These are phyloP conservation scores for Enteromius argenteus DNA, from an alignment of 2,797 vertebrate species.

Conservation along the genomic window DNA sequence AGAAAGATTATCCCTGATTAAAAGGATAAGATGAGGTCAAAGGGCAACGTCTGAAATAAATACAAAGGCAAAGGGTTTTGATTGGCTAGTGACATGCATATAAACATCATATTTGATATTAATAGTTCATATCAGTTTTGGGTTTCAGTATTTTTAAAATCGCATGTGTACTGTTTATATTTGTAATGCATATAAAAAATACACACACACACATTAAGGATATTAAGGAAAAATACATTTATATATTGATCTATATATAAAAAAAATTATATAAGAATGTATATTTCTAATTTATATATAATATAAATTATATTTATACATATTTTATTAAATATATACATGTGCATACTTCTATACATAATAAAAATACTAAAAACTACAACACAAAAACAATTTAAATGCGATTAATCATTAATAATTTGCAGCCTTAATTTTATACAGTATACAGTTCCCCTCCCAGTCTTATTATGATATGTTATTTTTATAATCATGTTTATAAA, in stretches of 20 bases:
- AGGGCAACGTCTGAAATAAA: slow-evolving; percentile 37
- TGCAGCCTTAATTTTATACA: background rate
- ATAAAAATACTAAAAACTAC: too few relatives aligned
- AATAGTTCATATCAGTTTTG: background rate
- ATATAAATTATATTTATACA: too few relatives aligned
- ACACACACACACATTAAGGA: too few relatives aligned
- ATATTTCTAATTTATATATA: too few relatives aligned
- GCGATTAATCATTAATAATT: background rate
- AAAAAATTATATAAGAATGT: too few relatives aligned
- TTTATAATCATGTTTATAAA: background rate
- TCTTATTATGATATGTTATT: background rate
- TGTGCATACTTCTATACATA: too few relatives aligned
- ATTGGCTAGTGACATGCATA: background rate
- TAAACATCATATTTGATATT: background rate
- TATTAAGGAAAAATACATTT: too few relatives aligned
- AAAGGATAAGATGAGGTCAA: slow-evolving; percentile 49
- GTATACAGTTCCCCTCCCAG: background rate
- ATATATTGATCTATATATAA: too few relatives aligned
- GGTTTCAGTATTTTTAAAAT: background rate
- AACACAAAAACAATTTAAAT: too few relatives aligned
- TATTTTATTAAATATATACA: too few relatives aligned
- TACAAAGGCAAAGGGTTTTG: slow-evolving; percentile 27
- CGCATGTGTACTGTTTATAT: too few relatives aligned
- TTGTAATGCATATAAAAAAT: too few relatives aligned
- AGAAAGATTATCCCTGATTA: slow-evolving; percentile 51